Base-by-base conservation (phyloP, 2,888 invertebrate species). In the Ephialtes manifestator region DNA sequence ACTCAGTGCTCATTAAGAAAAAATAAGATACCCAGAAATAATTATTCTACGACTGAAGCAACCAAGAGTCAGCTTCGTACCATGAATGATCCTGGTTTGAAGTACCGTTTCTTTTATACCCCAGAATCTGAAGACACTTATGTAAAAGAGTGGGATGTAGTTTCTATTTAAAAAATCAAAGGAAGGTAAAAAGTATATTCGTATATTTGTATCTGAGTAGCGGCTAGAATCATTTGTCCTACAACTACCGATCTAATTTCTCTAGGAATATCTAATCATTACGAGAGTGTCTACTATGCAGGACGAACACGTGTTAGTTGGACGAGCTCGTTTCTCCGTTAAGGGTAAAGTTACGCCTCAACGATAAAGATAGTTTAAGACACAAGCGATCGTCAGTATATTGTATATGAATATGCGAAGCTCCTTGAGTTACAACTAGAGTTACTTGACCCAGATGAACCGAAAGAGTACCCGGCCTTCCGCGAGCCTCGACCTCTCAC, bases 361-460 rank as follows among this genome's bases (percentile, higher is more conserved):
- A 65, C 55, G 63, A 80, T 65, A 46, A 55, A 43, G 76, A 58
- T 24, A 43, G n/a, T 76, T 63, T 15, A 24, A 48, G 53, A 35
- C 75, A 20, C 53, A 63, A 51, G 46, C 76, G 20, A 39, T 31
- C 39, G 39, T 20, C 20, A 51, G 20, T 15, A 5, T 18, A 24
- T 1, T 77, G 67, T 71, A 67, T 71, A 48, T 43, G 65, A 65
- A 65, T 75, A 46, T 11, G 58, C 75, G 77, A 80, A 76, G 79
- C 88, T 90, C 87, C 88, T 90, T 90, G 88, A 86, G 85, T 84
- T 85, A 84, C 89, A 88, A 87, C 89, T 89, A 87, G 88, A 88
- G 75, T 89, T 90, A 90, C 90, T 87, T 88, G 90, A 90, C 90
- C 89, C 84, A 89, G 53, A 90, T 89, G 81, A 89, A 90, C 86